These are phyloP conservation scores for Tetragonisca angustula DNA, from an alignment of 2,888 invertebrate genomes.

Conservation along the genomic window DNA sequence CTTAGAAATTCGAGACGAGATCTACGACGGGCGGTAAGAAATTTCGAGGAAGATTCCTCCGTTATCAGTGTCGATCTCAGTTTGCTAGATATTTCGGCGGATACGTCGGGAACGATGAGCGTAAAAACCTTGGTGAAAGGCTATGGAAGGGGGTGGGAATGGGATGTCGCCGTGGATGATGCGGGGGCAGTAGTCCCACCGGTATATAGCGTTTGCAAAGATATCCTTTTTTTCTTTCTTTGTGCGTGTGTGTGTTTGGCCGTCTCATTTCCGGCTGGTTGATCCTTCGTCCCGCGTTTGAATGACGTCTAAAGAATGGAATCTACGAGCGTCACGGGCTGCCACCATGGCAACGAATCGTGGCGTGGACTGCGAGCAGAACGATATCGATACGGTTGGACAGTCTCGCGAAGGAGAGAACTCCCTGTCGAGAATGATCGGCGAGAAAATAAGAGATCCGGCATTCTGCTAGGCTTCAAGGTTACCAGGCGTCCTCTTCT, in stretches of 20 bases:
- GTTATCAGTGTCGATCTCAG: neutral
- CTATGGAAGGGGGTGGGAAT: neutral
- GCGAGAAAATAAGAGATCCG: constrained; percentile 28
- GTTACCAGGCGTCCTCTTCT: neutral
- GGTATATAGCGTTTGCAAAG: constrained; percentile 52
- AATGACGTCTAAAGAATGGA: constrained; percentile 68
- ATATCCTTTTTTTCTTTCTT: constrained; percentile 58
- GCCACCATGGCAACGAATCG: constrained; percentile 60
- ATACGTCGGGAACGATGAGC: constrained; percentile 11
- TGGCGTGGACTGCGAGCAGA: constrained; percentile 19
- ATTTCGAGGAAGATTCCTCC: neutral
- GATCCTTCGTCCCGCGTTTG: constrained; percentile 63
- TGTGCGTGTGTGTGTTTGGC: constrained; percentile 30
- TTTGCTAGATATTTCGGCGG: neutral
- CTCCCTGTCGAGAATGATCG: constrained; percentile 36
- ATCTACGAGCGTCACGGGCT: constrained; percentile 55
- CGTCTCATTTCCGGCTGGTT: constrained; percentile 68
- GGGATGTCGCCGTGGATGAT: constrained; percentile 6
- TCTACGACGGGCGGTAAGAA: too few relatives aligned
- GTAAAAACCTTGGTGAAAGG: neutral
- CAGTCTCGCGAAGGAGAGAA: constrained; percentile 36
- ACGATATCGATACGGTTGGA: constrained; percentile 62
- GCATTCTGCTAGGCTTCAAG: neutral
- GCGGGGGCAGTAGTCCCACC: constrained; percentile 33
- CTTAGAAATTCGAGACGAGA: neutral